Evolutionary conservation across 2,113 vertebrate genomes (phyloP).

Genomic region (Ursus arctos): DNA sequence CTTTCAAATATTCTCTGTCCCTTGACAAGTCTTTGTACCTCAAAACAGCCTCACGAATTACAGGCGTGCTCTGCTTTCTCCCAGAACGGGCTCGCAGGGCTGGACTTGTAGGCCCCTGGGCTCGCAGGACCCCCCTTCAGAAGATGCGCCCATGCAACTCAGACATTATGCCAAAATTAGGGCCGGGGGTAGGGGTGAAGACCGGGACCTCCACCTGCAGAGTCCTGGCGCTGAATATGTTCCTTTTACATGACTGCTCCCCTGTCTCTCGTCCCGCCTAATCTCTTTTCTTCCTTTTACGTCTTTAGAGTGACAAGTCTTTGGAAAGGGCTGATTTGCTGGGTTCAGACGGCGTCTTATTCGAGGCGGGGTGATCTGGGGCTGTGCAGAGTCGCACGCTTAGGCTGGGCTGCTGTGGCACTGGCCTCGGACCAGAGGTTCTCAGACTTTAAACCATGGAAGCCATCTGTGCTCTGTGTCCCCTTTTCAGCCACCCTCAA

Average conservation of each 20-base stretch:
- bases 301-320: neutral
- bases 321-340: neutral
- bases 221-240: rapidly evolving
- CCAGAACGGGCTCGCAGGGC: neutral
- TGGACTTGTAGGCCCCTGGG: neutral
- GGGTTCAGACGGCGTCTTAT: too few species aligned
- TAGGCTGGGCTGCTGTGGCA: neutral
- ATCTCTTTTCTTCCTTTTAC: rapidly evolving
- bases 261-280: neutral
- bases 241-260: rapidly evolving
- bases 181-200: neutral
- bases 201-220: too few species aligned
- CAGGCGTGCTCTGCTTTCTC: neutral
- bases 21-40: neutral
- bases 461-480: too few species aligned
- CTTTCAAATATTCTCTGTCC: neutral
- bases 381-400: rapidly evolving
- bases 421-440: neutral
- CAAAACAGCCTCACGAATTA: neutral
- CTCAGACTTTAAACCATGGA: neutral
- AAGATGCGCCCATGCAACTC: neutral
- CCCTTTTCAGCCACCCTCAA: neutral
- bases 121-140: neutral
- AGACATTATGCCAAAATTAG: neutral
- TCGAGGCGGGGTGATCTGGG: neutral